A percentile compares a stretch with the other conserved stretches of the same genome.
These are phyloP conservation scores for Tenthredo amoena DNA, from an alignment of 2,888 invertebrate species.

Conservation along the genomic window DNA sequence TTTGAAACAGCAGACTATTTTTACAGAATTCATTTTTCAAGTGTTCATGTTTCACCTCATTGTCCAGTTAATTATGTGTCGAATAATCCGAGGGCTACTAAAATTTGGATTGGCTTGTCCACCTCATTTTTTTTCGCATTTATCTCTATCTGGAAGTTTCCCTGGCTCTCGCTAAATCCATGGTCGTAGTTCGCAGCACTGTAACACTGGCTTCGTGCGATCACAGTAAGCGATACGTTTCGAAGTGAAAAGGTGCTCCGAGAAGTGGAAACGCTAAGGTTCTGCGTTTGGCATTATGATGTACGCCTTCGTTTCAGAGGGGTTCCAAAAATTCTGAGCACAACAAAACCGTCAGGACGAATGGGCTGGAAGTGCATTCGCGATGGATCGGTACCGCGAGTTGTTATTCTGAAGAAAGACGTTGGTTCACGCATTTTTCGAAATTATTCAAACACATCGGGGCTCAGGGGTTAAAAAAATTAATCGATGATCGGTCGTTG, in stretches of 20 bases:
- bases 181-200: neutral
- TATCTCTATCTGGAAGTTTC: neutral
- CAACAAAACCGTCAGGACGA: neutral
- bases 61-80: neutral
- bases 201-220: neutral
- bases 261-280: constrained; percentile 12
- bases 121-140: neutral
- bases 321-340: neutral
- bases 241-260: neutral
- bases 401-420: neutral
- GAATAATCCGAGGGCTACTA: neutral
- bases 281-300: neutral
- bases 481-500: neutral
- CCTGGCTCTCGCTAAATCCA: neutral
- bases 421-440: neutral
- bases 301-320: neutral
- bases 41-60: neutral
- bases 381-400: neutral
- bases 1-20: neutral
- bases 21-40: neutral
- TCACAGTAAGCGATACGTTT: neutral
- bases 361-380: neutral
- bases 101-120: neutral
- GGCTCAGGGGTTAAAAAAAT: neutral
- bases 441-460: neutral